Evolutionary conservation across 2,888 invertebrate genomes (phyloP).

Genomic region (Autographa gamma): DNA sequence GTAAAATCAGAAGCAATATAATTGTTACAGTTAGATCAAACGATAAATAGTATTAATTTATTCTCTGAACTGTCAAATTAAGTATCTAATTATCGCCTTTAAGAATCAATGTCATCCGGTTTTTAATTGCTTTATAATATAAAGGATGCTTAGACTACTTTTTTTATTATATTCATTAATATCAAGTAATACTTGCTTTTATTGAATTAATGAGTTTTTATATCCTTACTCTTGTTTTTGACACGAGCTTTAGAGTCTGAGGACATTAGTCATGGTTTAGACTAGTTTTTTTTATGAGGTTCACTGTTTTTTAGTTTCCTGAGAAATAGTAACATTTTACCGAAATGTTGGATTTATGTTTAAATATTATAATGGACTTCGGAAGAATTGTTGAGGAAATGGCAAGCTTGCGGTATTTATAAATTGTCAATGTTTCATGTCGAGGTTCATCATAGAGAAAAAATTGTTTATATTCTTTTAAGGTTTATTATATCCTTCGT

Average conservation of each 20-base stretch:
- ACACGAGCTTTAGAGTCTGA: background rate
- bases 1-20: background rate
- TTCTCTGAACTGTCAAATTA: background rate
- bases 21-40: background rate
- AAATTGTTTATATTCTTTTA: no score
- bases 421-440: no score
- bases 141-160: conserved; percentile 15
- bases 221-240: background rate
- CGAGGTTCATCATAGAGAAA: no score
- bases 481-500: no score
- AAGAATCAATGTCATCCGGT: conserved; percentile 15
- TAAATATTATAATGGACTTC: no score
- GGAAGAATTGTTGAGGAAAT: no score
- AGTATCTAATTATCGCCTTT: background rate
- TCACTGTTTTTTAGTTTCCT: background rate
- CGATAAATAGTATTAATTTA: background rate
- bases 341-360: no score
- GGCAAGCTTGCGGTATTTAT: no score
- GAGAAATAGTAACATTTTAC: background rate
- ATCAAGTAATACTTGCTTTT: background rate
- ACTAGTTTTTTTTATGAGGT: background rate
- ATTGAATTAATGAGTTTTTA: background rate
- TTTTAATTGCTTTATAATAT: conserved; percentile 24
- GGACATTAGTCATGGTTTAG: background rate
- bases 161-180: conserved; percentile 15